Base-by-base conservation (phyloP, 2,113 vertebrate species). In the Maccullochella peelii region DNA sequence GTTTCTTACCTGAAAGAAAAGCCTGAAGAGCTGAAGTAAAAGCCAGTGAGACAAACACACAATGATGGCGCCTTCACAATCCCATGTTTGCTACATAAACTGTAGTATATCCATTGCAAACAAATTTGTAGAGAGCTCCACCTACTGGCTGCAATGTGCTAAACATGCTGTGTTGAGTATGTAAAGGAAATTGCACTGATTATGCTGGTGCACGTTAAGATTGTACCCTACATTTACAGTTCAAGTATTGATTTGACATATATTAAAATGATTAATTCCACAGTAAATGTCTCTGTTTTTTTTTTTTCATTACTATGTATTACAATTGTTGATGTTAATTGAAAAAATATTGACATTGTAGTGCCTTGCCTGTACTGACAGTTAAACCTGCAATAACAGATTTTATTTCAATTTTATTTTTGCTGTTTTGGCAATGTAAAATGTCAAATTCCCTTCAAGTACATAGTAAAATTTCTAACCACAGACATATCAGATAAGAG, bases 401-500 rank as follows among this genome's bases (percentile, higher is more conserved):
- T 44, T 44, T 33, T 33, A 33, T 33, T 33, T 33, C 33, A 33
- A 33, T 68, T 83, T 83, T 52, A 63, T 42, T 78, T 58, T 50
- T 65, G 21, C 59, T 18, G 38, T 73, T 78, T 40, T n/a, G 8
- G 14, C 18, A 40, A 44, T 23, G 14, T 47, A 25, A 73, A 58
- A 65, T 1, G 25, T 23, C 3, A 68, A 78, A 76, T 47, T 84
- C 71, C 86, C 84, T 84, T 88, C 3, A n/a, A 25, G 15, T 33
- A 70, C 55, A 66, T 3, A 23, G 5, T 58, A 3, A 81, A 21
- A 47, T 8, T 1, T 61, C 8, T 21, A 47, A 62, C 18, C 21
- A 55, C 16, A 15, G 55, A 40, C 21, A 77, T 14, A 76, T n/a
- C 63, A 68, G 2, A 52, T 16, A n/a, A 44, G 16, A 59, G 49